phyloP scores from a whole-genome alignment of 2,113 vertebrate species.

The Prietella phreatophila region DNA sequence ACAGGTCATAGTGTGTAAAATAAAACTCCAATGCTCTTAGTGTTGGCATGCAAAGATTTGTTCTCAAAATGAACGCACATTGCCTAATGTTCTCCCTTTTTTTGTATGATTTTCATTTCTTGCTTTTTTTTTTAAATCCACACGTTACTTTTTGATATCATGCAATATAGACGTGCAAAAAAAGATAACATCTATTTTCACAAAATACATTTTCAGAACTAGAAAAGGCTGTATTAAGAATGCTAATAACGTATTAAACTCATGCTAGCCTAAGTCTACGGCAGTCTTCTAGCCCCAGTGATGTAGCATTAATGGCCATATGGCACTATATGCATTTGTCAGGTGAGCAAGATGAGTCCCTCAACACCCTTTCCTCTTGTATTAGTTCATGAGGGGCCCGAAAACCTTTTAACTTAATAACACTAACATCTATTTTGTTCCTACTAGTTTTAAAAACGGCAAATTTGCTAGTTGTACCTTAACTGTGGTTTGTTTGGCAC shows the following conservation, averaged over 20 bases:
- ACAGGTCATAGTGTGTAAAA: constrained; percentile 65
- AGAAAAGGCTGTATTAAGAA: constrained; percentile 81
- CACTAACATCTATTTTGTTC: constrained; percentile 56
- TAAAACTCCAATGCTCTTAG: constrained; percentile 66
- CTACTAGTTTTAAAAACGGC: constrained; percentile 58
- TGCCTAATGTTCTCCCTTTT: constrained; percentile 63
- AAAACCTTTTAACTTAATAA: constrained; percentile 62
- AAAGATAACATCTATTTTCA: constrained; percentile 82
- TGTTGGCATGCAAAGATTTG: constrained; percentile 75
- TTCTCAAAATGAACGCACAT: constrained; percentile 70
- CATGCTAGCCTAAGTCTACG: constrained; percentile 70
- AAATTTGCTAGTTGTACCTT: constrained; percentile 60
- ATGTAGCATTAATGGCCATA: constrained; percentile 67
- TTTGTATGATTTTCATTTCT: constrained; percentile 61
- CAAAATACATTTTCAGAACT: constrained; percentile 81
- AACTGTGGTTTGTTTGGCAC: constrained; percentile 81
- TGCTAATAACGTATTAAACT: constrained; percentile 76
- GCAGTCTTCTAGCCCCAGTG: constrained; percentile 68
- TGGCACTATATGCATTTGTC: constrained; percentile 63
- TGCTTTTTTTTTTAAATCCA: constrained; percentile 64
- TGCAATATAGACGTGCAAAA: constrained; percentile 83
- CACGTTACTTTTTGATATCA: constrained; percentile 78
- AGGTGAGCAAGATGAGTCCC: constrained; percentile 60
- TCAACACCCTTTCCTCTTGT: constrained; percentile 50
- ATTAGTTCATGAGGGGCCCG: constrained; percentile 62